Evolutionary conservation across 2,797 vertebrate species (phyloP).

Genomic region (Helostoma temminkii): DNA sequence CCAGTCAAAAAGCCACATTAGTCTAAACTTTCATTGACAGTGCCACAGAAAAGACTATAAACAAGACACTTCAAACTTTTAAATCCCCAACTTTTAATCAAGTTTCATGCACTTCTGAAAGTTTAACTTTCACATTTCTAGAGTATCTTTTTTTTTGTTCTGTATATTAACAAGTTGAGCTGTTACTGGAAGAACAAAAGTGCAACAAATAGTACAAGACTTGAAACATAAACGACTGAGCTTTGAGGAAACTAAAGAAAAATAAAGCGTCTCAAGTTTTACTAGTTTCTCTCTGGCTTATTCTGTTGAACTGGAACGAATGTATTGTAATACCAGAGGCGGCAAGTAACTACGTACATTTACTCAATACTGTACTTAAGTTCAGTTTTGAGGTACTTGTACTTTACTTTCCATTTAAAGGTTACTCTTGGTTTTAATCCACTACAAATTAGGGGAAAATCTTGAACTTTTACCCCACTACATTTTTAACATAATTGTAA

Average conservation of each 20-base stretch:
- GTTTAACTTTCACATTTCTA: conserved; percentile 71
- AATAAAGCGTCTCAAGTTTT: conserved; percentile 70
- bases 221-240: conserved; percentile 42
- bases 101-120: conserved; percentile 69
- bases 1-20: conserved; percentile 53
- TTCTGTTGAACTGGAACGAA: not conserved
- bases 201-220: conserved; percentile 10
- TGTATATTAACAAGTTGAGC: conserved; percentile 74
- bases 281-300: conserved; percentile 16
- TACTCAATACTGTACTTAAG: no score
- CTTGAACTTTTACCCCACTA: no score
- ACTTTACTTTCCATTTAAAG: no score
- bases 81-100: conserved; percentile 49
- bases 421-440: no score
- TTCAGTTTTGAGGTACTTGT: no score
- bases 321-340: no score
- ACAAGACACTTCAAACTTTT: conserved; percentile 52
- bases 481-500: no score
- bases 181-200: conserved; percentile 21
- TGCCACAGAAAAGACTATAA: conserved; percentile 39
- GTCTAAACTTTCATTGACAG: conserved; percentile 23
- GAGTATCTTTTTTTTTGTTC: conserved; percentile 29
- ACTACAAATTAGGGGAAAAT: no score
- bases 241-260: conserved; percentile 38
- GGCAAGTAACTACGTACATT: no score